These are phyloP conservation scores for Listrodromus nycthemerus DNA, from an alignment of 2,888 invertebrate species.

Conservation along the genomic window DNA sequence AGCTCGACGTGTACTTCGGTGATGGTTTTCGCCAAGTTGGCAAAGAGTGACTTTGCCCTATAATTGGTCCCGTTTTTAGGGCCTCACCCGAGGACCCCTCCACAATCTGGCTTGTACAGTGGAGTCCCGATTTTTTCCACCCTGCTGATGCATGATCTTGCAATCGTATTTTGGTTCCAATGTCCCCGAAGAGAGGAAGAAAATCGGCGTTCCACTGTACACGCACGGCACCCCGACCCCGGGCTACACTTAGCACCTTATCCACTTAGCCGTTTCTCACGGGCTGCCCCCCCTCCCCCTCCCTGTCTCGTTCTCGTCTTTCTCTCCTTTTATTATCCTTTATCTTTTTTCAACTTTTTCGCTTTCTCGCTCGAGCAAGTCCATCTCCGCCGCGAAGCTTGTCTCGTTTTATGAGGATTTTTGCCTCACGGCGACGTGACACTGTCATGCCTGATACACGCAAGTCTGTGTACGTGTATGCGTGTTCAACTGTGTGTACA, in stretches of 20 bases:
- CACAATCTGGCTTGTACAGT: conserved; percentile 57
- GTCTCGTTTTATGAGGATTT: conserved; percentile 82
- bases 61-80: conserved; percentile 73
- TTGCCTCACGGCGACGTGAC: conserved; percentile 82
- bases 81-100: conserved; percentile 60
- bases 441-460: conserved; percentile 76
- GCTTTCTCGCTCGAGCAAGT: conserved; percentile 51
- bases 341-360: conserved; percentile 26
- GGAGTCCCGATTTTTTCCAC: not conserved
- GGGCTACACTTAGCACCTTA: conserved; percentile 83
- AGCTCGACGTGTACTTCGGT: not conserved
- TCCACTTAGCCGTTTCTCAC: conserved; percentile 83
- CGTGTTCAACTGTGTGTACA: conserved; percentile 10
- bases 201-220: conserved; percentile 51
- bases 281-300: conserved; percentile 75
- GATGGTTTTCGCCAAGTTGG: conserved; percentile 18
- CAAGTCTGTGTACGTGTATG: conserved; percentile 7
- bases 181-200: not conserved
- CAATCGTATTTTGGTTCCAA: not conserved
- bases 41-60: conserved; percentile 58
- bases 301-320: conserved; percentile 69
- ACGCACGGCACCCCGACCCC: conserved; percentile 63
- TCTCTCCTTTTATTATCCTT: conserved; percentile 35
- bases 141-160: not conserved
- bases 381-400: conserved; percentile 75